Base-by-base conservation (phyloP, 2,888 invertebrate species). In the Synanthedon andrenaeformis region DNA sequence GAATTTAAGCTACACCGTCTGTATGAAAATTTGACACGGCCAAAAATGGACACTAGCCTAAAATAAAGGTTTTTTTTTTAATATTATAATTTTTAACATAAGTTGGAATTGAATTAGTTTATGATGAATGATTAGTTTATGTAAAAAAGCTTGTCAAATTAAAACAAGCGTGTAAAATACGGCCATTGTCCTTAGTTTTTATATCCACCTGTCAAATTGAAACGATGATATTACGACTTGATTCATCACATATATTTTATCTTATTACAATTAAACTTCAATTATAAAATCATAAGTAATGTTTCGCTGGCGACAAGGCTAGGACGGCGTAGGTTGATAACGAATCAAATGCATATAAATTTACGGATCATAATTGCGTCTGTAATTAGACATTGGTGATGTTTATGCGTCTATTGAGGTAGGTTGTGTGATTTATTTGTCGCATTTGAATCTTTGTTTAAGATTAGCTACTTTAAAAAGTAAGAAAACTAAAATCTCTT, bases 211-310 rank as follows among this genome's bases (percentile, higher is more conserved):
- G 52, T 57, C 55, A 55, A 56, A 61, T 60, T 62, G 55, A 59
- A 57, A 60, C 57, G 62, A 58, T 66, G 64, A 64, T 65, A 61
- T 64, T 60, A 63, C 60, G 54, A 55, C 56, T 58, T 65, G 64
- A 63, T 51, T 64, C 61, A 63, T 57, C 48, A 52, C 51, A 35
- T 35, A 35, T 53, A 45, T 14, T 49, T 49, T 49, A 49, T 49
- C n/a, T 6, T 51, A 35, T 51, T 49, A 51, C 17, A 51, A n/a
- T 51, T 51, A 51, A 35, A 51, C 23, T 51, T 51, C 51, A 51
- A 51, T 51, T 41, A 51, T 51, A 51, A 51, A 51, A 51, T 23
- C 49, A 49, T 49, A 14, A 49, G 49, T 17, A 45, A 45, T 45
- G 45, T 13, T n/a, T 45, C 12, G 14, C 45, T 13, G 14, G 45